phyloP scores from a whole-genome alignment of 2,797 vertebrate species.

The Cossypha heuglini region DNA sequence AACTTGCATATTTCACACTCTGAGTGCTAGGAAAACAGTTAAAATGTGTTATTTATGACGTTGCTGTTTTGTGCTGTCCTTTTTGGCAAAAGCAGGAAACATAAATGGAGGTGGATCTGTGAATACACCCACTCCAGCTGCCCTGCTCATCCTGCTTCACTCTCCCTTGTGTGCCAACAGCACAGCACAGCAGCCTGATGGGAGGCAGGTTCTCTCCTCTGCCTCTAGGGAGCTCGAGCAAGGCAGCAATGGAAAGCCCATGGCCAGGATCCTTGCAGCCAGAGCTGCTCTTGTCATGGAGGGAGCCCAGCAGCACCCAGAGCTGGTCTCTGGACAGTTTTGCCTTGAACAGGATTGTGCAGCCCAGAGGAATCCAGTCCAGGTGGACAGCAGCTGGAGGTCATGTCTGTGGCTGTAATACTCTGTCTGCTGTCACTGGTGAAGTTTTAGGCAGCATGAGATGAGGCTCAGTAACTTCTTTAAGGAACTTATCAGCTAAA shows the following conservation, averaged over 20 bases:
- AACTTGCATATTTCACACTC: neutral
- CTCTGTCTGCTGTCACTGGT: neutral
- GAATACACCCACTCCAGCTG: neutral
- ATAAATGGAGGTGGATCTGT: neutral
- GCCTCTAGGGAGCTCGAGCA: rapidly evolving
- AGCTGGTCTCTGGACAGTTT: neutral
- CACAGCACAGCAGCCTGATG: neutral
- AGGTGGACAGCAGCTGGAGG: neutral
- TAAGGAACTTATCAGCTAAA: neutral
- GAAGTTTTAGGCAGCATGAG: neutral
- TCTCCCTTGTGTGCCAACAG: neutral
- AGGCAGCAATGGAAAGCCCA: neutral
- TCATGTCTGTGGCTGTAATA: rapidly evolving
- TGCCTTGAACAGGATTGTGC: neutral
- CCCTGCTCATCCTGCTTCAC: neutral
- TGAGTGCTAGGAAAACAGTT: neutral
- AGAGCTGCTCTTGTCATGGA: neutral
- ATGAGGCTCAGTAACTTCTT: neutral
- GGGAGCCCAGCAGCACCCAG: neutral
- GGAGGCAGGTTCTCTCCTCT: neutral
- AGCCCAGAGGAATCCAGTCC: neutral
- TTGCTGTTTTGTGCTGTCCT: neutral
- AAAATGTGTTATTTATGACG: neutral
- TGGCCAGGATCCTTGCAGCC: neutral
- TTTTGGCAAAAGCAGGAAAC: neutral